A percentile compares a stretch with the other conserved stretches of the same genome.
Conservation (phyloP, 2,888 invertebrate genomes). For the Hirtodrosophila alboralis region DNA sequence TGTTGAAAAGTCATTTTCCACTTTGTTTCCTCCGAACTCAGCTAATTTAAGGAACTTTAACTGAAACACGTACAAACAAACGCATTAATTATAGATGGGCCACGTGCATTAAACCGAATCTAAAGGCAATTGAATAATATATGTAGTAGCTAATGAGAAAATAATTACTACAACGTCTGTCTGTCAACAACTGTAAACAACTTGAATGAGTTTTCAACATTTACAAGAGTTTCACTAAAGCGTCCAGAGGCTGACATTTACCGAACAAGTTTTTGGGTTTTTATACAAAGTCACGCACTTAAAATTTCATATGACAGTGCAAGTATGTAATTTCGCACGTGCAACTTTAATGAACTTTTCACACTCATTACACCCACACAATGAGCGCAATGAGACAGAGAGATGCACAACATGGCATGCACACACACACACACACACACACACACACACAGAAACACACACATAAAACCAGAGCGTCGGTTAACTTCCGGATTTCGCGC, state of each 20-base stretch:
- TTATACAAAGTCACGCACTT: conserved; percentile 56
- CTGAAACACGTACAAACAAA: neutral
- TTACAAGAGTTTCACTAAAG: neutral
- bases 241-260: conserved; percentile 1
- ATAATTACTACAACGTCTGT: conserved; percentile 51
- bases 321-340: conserved; percentile 65
- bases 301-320: conserved; percentile 55
- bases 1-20: neutral
- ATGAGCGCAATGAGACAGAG: conserved; percentile 19
- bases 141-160: conserved; percentile 40
- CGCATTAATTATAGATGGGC: conserved; percentile 5
- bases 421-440: conserved; percentile 26
- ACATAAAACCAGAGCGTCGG: conserved; percentile 1
- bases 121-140: conserved; percentile 51
- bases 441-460: conserved; percentile 7
- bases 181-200: conserved; percentile 51
- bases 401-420: conserved; percentile 12
- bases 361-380: conserved; percentile 70
- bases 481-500: conserved; percentile 49
- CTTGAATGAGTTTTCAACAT: conserved; percentile 17
- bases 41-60: neutral
- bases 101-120: conserved; percentile 3
- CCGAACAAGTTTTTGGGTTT: conserved; percentile 1
- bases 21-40: neutral
- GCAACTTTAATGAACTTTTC: conserved; percentile 78